Evolutionary conservation across 2,888 invertebrate species (phyloP), one percentile per base, ranked within the genome.

Genomic region (Parnassius orleans): DNA sequence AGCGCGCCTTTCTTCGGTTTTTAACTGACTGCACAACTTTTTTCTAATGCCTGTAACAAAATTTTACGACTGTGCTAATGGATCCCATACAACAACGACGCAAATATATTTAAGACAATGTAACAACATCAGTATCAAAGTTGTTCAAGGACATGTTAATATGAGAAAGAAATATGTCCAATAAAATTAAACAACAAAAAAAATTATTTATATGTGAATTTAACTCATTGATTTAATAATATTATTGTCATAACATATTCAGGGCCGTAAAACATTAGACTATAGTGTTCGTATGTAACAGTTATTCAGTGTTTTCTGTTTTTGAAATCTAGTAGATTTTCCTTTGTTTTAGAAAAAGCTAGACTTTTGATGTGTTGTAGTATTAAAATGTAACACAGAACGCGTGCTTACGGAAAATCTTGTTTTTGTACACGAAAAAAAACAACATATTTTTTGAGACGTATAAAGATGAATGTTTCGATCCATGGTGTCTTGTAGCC

Each of bases 321-420:
- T 24, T 70, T 69, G 69, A 73, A 64, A 75, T 79, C 79, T 82
- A 71, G 76, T 78, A 78, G 76, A 67, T 74, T 75, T 67, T 73
- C 71, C 80, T 79, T 72, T 75, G 78, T 86, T 78, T 76, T 86
- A 86, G 85, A 79, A 81, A 73, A 76, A 79, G 89, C 89, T 89
- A 89, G 89, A 86, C 53, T 81, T 86, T 87, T 77, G 83, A 83
- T 87, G 87, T 87, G 73, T 86, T 83, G 79, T 88, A 87, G 84
- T 68, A 65, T 73, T 67, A 63, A 74, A 77, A 75, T 73, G 73
- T 77, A 69, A 77, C 84, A 80, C 77, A 73, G 69, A 71, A 73
- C 75, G 74, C 74, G 76, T 76, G 78, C 76, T 78, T 78, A 70
- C 72, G 69, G 44, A 50, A 60, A 75, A 75, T 72, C 71, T 81